Evolutionary conservation across 2,113 vertebrate species (phyloP).

Genomic region (Bubo scandiacus): DNA sequence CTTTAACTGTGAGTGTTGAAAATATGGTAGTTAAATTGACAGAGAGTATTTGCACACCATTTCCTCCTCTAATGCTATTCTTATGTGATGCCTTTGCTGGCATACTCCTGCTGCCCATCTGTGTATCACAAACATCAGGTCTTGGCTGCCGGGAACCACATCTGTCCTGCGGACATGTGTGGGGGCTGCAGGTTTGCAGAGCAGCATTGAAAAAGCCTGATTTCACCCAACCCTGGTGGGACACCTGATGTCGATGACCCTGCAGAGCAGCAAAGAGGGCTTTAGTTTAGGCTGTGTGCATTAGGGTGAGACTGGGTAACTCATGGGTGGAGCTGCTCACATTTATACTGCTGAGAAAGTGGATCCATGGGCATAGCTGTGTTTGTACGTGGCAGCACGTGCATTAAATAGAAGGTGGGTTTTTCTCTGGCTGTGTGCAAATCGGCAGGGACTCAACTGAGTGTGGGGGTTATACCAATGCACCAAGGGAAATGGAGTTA

Average conservation of each 20-base stretch:
- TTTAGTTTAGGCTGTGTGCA: neutral
- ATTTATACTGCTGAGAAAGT: neutral
- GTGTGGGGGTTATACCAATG: neutral
- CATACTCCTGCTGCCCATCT: neutral
- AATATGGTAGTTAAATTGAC: neutral
- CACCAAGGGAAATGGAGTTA: neutral
- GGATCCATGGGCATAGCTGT: accelerated
- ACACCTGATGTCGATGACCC: neutral
- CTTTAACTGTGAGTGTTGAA: neutral
- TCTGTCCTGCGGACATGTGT: accelerated
- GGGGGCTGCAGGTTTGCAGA: neutral
- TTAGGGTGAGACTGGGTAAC: neutral
- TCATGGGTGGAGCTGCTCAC: neutral
- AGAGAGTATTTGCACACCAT: neutral
- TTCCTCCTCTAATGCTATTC: neutral
- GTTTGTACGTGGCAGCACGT: accelerated
- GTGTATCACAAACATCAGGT: neutral
- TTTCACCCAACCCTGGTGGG: neutral
- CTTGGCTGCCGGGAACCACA: neutral
- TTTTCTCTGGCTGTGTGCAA: neutral
- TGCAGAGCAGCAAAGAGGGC: neutral
- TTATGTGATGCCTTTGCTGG: neutral
- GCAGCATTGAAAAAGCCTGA: neutral
- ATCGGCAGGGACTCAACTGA: neutral
- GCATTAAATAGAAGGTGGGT: neutral